phyloP scores from a whole-genome alignment of 2,888 invertebrate genomes.

The Creontiades dilutus region DNA sequence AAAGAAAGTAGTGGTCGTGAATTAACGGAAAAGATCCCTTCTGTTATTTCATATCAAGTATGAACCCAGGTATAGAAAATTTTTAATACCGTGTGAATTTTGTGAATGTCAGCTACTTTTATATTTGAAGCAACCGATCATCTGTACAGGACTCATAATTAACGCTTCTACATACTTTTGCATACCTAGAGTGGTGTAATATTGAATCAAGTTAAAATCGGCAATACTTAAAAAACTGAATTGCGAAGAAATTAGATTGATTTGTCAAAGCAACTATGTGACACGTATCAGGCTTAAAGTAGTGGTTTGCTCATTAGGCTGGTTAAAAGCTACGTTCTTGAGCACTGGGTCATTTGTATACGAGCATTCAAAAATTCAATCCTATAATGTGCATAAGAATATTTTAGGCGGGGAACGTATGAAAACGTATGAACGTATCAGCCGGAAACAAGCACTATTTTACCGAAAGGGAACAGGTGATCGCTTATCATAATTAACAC shows the following conservation, averaged over 20 bases:
- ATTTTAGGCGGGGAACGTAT: background rate
- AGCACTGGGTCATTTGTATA: background rate
- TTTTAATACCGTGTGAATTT: background rate
- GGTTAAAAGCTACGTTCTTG: background rate
- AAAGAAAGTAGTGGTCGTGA: no score
- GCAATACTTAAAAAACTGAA: background rate
- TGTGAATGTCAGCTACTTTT: background rate
- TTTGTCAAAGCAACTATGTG: background rate
- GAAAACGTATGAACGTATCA: constrained; percentile 7
- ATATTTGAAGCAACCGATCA: background rate
- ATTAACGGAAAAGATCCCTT: no score
- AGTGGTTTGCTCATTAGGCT: background rate
- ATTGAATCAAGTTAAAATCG: background rate
- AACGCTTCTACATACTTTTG: background rate
- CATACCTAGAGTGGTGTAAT: background rate
- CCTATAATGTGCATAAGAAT: constrained; percentile 27
- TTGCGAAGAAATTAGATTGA: constrained; percentile 16
- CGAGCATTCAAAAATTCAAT: constrained; percentile 24
- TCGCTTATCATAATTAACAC: background rate
- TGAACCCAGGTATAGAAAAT: background rate
- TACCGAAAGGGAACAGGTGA: background rate
- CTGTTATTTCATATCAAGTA: no score
- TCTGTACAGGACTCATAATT: background rate
- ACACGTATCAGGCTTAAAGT: background rate
- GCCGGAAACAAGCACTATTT: constrained; percentile 27